A percentile compares a stretch with the other conserved stretches of the same genome.
Evolutionary conservation across 2,888 invertebrate species (phyloP).

Genomic region (Noctua pronuba): DNA sequence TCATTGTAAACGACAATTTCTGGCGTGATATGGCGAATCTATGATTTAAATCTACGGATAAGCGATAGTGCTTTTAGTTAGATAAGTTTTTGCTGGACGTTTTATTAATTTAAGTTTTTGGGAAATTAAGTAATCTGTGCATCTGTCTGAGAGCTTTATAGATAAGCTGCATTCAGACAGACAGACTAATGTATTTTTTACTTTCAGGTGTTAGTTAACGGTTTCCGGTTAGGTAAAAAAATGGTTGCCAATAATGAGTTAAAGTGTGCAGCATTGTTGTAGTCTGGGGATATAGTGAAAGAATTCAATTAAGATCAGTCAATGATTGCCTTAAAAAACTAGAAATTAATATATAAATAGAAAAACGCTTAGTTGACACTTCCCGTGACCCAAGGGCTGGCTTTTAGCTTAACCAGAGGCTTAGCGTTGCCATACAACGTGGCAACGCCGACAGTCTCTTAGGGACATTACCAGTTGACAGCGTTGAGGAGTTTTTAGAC

Average conservation of each 20-base stretch:
- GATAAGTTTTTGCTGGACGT: slow-evolving; percentile 17
- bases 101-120: slow-evolving; percentile 22
- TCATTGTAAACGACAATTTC: neutral
- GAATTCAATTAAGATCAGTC: neutral
- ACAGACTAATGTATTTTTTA: neutral
- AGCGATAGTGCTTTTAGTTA: slow-evolving; percentile 35
- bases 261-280: neutral
- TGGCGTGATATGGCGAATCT: neutral
- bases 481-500: no score
- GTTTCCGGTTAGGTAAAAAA: neutral
- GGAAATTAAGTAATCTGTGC: slow-evolving; percentile 28
- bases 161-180: neutral
- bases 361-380: no score
- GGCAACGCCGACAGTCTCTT: no score
- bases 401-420: no score
- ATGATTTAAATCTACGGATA: slow-evolving; percentile 21
- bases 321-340: neutral
- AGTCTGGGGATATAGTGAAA: neutral
- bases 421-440: no score
- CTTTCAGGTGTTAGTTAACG: neutral
- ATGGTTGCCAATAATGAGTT: neutral
- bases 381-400: no score
- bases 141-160: slow-evolving; percentile 24
- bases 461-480: no score
- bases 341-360: no score